Conservation (phyloP, 1,140 invertebrate species). For the Agrypnia vestita region DNA sequence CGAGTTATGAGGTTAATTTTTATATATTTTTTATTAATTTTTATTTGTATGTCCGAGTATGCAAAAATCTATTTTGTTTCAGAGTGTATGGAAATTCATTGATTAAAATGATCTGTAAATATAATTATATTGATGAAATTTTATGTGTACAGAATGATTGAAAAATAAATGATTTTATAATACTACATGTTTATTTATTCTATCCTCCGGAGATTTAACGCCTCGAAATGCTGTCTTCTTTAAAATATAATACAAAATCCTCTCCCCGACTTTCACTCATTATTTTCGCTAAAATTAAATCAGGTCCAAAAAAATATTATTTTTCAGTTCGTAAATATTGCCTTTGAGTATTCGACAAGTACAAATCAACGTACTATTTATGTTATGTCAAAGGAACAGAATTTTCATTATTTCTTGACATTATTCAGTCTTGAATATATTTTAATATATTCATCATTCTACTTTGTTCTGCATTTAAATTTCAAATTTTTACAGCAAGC, state of each 20-base stretch:
- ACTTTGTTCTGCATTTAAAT: conserved; percentile 57
- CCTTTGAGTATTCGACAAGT: conserved; percentile 24
- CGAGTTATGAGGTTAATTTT: conserved; percentile 47
- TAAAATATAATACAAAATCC: not conserved
- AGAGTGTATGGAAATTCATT: conserved; percentile 49
- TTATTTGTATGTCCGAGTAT: conserved; percentile 50
- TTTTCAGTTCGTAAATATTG: not conserved
- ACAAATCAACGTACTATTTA: conserved; percentile 31
- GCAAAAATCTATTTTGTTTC: conserved; percentile 50
- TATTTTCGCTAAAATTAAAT: not conserved
- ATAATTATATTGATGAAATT: conserved; percentile 57
- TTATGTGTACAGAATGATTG: conserved; percentile 62
- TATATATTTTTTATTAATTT: conserved; percentile 54
- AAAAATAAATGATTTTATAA: conserved; percentile 62
- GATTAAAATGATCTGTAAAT: conserved; percentile 59
- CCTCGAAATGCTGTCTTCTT: not conserved
- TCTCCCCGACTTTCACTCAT: not conserved
- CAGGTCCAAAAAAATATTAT: not conserved
- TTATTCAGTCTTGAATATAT: conserved; percentile 26
- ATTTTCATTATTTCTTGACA: conserved; percentile 37
- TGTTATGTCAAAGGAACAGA: conserved; percentile 38
- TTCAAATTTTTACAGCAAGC: conserved; percentile 59
- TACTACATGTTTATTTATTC: conserved; percentile 48
- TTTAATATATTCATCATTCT: conserved; percentile 51
- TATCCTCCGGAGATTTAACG: not conserved